Evolutionary conservation across 1,140 invertebrate genomes (phyloP).

Genomic region (Thaumatotibia leucotreta): DNA sequence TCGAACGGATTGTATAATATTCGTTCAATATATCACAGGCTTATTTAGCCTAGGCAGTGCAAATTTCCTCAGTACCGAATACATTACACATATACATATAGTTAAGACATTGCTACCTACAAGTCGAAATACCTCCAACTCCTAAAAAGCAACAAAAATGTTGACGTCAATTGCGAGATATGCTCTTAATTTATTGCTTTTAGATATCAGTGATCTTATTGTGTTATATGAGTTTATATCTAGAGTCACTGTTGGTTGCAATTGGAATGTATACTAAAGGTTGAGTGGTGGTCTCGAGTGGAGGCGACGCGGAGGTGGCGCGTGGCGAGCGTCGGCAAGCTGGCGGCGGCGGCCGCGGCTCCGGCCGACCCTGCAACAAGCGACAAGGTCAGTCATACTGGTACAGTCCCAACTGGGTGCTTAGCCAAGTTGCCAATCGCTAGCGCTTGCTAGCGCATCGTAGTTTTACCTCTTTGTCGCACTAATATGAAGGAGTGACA

Average conservation of each 20-base stretch:
- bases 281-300: background rate
- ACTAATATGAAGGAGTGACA: too few relatives aligned
- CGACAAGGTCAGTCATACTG: too few relatives aligned
- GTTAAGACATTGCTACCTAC: background rate
- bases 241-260: background rate
- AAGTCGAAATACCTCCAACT: background rate
- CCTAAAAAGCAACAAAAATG: background rate
- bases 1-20: background rate
- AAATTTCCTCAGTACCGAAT: slow-evolving; percentile 23
- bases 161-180: background rate
- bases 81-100: slow-evolving; percentile 14
- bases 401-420: too few relatives aligned
- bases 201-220: background rate
- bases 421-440: background rate
- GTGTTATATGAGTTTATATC: background rate
- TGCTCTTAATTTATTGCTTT: background rate
- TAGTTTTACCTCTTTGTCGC: too few relatives aligned
- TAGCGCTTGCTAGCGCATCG: too few relatives aligned
- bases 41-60: slow-evolving; percentile 31
- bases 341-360: background rate
- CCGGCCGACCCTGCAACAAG: background rate
- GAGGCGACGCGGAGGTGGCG: slow-evolving; percentile 17
- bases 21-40: slow-evolving; percentile 19
- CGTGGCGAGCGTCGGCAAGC: background rate
- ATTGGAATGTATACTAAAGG: slow-evolving; percentile 34